Evolutionary conservation across 2,797 vertebrate species (phyloP), one percentile per base, ranked within the genome.

Genomic region (Chaetodon trifasciatus): DNA sequence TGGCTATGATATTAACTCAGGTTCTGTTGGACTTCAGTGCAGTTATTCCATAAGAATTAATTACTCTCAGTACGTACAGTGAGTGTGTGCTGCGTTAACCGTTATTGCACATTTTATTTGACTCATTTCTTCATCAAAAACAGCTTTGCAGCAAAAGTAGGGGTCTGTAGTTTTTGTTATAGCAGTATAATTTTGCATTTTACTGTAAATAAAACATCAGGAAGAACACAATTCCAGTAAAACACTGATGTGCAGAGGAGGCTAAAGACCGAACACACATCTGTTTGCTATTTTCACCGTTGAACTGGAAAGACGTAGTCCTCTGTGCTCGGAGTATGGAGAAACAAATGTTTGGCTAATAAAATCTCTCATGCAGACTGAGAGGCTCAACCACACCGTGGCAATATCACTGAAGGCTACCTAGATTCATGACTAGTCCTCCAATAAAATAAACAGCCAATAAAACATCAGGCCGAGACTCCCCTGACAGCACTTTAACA

Each of bases 391-490:
- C 87, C 91, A 89, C 87, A 90, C 84, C 86, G 83, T 90, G 88
- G 92, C 91, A 90, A 91, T 92, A 92, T 91, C 90, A 94, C 88
- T 91, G 91, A 94, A 91, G 91, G 88, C 91, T 92, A 93, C 90
- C 89, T 87, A 92, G 92, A 94, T 94, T 95, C 93, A 94, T 93
- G 90, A 83, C 92, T 91, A 78, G 85, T 91, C 84, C 77, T 93
- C 87, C 92, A 93, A 92, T 94, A 93, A 95, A 95, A 95, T 94
- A 95, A 95, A 95, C 93, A 94, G 93, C 91, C 89, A 91, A 93
- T 95, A 95, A 96, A 96, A 94, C 91, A 93, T 90, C 80, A 90
- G 71, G 44, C 85, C 21, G 76, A 71, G 82, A 77, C 84, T 93
- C 94, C 93, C 92, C 76, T 91, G 93, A 94, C 91, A 93, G 88